Conservation (phyloP, 2,113 vertebrate genomes). For the Dromaius novaehollandiae region DNA sequence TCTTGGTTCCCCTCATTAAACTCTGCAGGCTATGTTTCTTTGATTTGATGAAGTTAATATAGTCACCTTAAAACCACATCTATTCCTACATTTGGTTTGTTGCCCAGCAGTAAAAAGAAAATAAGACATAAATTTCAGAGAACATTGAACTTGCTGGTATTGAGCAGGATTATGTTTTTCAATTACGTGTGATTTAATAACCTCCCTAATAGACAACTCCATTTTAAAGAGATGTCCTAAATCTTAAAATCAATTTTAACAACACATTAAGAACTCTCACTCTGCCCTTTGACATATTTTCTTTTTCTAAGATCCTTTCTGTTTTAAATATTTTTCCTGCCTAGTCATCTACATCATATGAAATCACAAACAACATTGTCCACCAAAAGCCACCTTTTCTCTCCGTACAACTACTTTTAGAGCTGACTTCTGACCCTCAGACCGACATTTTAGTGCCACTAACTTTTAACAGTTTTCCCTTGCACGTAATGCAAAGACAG, state of each 20-base stretch:
- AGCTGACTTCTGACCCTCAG: neutral
- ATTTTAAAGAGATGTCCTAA: slow-evolving; percentile 26
- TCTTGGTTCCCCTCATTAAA: neutral
- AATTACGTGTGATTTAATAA: slow-evolving; percentile 56
- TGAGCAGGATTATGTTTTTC: slow-evolving; percentile 50
- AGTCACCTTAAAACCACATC: slow-evolving; percentile 41
- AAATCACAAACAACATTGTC: neutral
- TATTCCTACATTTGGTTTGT: slow-evolving; percentile 29
- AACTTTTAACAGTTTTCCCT: neutral
- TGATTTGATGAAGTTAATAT: neutral
- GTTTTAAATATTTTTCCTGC: slow-evolving; percentile 11
- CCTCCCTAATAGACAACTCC: slow-evolving; percentile 34
- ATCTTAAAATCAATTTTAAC: slow-evolving; percentile 58
- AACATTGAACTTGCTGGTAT: neutral
- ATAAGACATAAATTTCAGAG: slow-evolving; percentile 47
- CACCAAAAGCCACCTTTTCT: neutral
- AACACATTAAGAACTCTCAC: neutral
- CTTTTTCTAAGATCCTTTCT: neutral
- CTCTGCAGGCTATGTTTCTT: neutral
- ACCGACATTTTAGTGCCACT: neutral
- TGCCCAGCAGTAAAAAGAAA: slow-evolving; percentile 51
- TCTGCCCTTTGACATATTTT: neutral
- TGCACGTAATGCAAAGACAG: neutral
- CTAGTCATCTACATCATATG: neutral
- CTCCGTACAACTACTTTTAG: neutral